Evolutionary conservation across 2,797 vertebrate genomes (phyloP).

Genomic region (Anas bernieri): DNA sequence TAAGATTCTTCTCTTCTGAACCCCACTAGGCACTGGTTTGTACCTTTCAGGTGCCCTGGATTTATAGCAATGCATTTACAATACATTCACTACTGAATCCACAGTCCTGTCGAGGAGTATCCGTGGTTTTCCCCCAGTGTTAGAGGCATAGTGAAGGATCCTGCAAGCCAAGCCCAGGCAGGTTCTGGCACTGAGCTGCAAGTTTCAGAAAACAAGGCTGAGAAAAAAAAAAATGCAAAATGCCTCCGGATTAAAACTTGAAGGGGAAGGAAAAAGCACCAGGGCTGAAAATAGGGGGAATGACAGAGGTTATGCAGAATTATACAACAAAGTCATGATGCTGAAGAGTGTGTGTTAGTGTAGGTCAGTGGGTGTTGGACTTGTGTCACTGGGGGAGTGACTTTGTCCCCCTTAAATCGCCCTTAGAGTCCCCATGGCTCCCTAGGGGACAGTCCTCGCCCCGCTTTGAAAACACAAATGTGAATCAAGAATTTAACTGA

Average conservation of each 20-base stretch:
- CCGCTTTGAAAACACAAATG: background rate
- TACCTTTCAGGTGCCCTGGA: background rate
- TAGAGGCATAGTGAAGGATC: background rate
- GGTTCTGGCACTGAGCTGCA: background rate
- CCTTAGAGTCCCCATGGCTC: background rate
- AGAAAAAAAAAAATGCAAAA: constrained; percentile 32
- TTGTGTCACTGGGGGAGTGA: background rate
- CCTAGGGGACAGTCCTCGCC: background rate
- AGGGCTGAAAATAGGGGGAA: background rate
- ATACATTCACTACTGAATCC: background rate
- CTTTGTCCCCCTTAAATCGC: background rate
- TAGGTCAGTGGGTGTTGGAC: background rate
- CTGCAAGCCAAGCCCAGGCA: background rate
- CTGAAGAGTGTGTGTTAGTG: background rate
- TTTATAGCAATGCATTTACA: constrained; percentile 36
- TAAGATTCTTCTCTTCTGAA: background rate
- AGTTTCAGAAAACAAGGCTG: background rate
- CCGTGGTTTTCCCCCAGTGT: background rate
- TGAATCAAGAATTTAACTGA: background rate
- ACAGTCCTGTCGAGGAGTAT: background rate
- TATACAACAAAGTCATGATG: background rate
- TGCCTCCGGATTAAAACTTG: background rate
- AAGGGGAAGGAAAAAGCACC: background rate
- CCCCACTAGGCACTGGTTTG: background rate
- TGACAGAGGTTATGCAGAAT: background rate